Evolutionary conservation across 2,888 invertebrate genomes (phyloP).

Genomic region (Norana najaformis): DNA sequence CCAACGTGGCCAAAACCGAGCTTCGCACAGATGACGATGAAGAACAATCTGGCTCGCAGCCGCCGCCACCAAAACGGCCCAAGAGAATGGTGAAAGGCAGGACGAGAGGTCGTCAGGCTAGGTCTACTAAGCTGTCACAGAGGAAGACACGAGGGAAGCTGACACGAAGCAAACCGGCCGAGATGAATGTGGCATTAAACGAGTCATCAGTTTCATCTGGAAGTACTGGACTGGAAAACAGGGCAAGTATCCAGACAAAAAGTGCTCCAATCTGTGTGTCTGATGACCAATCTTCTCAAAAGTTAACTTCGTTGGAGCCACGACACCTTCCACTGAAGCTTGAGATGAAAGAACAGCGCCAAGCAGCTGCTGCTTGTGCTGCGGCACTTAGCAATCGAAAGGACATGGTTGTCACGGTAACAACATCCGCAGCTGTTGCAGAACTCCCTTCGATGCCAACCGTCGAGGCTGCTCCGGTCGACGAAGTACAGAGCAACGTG

Average conservation of each 20-base stretch:
- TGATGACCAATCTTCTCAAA: neutral
- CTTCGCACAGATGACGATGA: neutral
- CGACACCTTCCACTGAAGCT: slow-evolving; percentile 27
- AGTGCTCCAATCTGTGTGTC: neutral
- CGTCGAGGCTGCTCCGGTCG: neutral
- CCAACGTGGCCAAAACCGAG: neutral
- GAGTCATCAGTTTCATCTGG: neutral
- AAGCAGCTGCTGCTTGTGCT: slow-evolving; percentile 14
- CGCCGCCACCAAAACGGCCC: neutral
- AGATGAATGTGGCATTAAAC: neutral
- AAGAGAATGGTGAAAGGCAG: slow-evolving; percentile 14
- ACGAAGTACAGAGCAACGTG: slow-evolving; percentile 60
- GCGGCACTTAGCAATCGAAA: slow-evolving; percentile 9
- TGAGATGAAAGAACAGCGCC: slow-evolving; percentile 27
- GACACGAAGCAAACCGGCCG: neutral
- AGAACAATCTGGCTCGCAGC: neutral
- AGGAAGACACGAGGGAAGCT: neutral
- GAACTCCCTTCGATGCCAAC: neutral
- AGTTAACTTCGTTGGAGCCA: neutral
- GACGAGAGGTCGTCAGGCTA: neutral
- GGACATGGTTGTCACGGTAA: neutral
- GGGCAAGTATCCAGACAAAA: neutral
- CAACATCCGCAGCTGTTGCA: neutral
- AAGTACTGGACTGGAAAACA: neutral
- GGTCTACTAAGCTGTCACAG: neutral